Percentiles rank a stretch among this genome's conserved stretches.
These are phyloP conservation scores for Tanytarsus gracilentus DNA, from an alignment of 2,888 invertebrate species.

Conservation along the genomic window DNA sequence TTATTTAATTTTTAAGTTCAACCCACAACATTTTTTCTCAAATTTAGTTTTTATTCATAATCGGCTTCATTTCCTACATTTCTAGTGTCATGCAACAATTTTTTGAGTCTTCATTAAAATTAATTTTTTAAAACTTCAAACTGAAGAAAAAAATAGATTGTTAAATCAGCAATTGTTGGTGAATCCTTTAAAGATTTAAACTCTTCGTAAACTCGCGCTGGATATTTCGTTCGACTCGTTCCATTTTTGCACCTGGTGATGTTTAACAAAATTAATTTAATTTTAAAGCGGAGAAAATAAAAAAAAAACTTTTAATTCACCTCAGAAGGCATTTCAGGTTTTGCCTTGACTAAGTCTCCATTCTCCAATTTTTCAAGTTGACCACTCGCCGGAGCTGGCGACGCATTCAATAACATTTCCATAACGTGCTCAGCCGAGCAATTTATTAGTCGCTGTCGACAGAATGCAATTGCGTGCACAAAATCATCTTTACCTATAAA, in stretches of 20 bases:
- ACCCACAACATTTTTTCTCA: no score
- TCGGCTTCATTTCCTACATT: no score
- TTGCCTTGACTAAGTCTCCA: slow-evolving; percentile 37
- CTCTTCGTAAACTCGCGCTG: slow-evolving; percentile 58
- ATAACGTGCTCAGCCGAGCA: slow-evolving; percentile 47
- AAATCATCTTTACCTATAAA: slow-evolving; percentile 67
- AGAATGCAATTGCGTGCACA: slow-evolving; percentile 49
- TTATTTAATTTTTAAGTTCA: no score
- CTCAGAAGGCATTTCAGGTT: slow-evolving; percentile 55
- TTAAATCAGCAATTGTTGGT: no score
- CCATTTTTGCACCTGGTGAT: slow-evolving; percentile 50
- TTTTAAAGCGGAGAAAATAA: neutral
- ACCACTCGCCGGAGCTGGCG: slow-evolving; percentile 31
- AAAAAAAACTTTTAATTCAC: slow-evolving; percentile 15
- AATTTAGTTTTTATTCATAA: no score
- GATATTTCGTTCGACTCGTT: slow-evolving; percentile 63
- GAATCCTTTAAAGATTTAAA: slow-evolving; percentile 47
- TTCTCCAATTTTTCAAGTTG: slow-evolving; percentile 37
- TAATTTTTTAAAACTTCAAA: no score
- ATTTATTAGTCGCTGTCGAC: slow-evolving; percentile 46
- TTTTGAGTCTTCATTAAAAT: no score
- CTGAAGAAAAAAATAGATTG: no score
- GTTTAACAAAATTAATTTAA: neutral
- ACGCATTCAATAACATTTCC: slow-evolving; percentile 38
- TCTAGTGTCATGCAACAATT: no score